Evolutionary conservation across 2,888 invertebrate species (phyloP).

Genomic region (Cacoxenus indagator): DNA sequence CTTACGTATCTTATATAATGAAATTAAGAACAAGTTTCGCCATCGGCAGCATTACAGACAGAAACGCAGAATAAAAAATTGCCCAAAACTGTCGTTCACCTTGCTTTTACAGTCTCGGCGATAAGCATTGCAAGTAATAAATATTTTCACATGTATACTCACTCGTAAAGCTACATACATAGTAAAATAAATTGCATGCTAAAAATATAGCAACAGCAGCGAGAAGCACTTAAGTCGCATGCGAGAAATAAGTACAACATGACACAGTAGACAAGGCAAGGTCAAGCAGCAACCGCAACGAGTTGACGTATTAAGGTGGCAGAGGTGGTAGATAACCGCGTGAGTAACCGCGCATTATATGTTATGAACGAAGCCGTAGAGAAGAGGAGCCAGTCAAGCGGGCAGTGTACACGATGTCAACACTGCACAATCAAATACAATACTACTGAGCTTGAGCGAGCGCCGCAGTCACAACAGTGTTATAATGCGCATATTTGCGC

Average conservation of each 20-base stretch:
- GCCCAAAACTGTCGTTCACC: conserved; percentile 12
- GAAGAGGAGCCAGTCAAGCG: background rate
- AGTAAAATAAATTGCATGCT: background rate
- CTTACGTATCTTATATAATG: conserved; percentile 53
- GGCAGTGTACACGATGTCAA: too few species aligned
- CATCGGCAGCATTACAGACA: background rate
- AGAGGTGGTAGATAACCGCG: too few species aligned
- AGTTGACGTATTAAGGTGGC: background rate
- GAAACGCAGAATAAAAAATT: background rate
- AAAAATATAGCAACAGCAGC: background rate
- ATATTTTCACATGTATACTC: background rate
- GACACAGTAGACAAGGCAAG: conserved; percentile 6
- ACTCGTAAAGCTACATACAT: background rate
- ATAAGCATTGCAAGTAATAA: background rate
- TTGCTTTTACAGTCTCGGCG: background rate
- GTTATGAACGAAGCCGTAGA: background rate
- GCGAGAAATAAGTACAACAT: background rate
- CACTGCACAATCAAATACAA: too few species aligned
- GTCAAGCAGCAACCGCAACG: background rate
- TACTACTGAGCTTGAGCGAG: too few species aligned
- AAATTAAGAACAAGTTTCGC: conserved; percentile 54
- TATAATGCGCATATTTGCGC: conserved; percentile 46
- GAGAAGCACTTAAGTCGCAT: background rate
- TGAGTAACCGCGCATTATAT: background rate
- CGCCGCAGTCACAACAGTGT: conserved; percentile 49